Conservation (phyloP, 1,140 invertebrate genomes). For the Gonioctena quinquepunctata region DNA sequence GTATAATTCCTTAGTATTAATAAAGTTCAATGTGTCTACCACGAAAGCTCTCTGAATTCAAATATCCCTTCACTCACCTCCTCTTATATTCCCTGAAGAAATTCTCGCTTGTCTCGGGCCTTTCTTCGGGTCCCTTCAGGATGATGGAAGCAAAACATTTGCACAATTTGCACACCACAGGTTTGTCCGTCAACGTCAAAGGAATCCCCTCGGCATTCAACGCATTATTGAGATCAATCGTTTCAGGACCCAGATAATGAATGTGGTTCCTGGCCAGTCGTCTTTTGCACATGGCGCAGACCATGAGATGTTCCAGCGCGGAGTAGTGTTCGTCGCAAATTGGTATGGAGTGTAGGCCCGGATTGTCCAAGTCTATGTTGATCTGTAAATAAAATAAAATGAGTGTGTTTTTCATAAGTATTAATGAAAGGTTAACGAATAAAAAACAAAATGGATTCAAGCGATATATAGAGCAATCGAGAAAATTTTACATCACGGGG, state of each 20-base stretch:
- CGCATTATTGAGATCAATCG: conserved; percentile 68
- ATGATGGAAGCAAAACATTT: conserved; percentile 74
- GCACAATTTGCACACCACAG: conserved; percentile 78
- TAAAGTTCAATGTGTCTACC: no score
- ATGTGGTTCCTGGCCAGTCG: conserved; percentile 73
- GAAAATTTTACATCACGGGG: no score
- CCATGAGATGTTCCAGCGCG: conserved; percentile 70
- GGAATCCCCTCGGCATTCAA: conserved; percentile 68
- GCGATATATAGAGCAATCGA: no score
- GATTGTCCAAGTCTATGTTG: conserved; percentile 62
- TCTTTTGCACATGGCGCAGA: conserved; percentile 75
- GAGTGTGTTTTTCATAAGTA: no score
- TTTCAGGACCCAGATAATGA: conserved; percentile 65
- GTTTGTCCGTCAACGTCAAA: conserved; percentile 62
- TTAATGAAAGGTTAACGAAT: no score
- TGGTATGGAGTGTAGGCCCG: conserved; percentile 64
- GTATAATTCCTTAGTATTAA: no score
- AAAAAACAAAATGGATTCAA: no score
- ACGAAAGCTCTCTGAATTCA: no score
- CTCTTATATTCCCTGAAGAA: conserved; percentile 72
- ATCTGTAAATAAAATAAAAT: conserved; percentile 55
- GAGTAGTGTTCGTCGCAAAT: conserved; percentile 67
- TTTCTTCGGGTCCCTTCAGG: conserved; percentile 61
- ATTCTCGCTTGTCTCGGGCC: conserved; percentile 62
- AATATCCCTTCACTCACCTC: no score